phyloP scores from a whole-genome alignment of 1,140 invertebrate genomes.

The Calephelis nemesis region DNA sequence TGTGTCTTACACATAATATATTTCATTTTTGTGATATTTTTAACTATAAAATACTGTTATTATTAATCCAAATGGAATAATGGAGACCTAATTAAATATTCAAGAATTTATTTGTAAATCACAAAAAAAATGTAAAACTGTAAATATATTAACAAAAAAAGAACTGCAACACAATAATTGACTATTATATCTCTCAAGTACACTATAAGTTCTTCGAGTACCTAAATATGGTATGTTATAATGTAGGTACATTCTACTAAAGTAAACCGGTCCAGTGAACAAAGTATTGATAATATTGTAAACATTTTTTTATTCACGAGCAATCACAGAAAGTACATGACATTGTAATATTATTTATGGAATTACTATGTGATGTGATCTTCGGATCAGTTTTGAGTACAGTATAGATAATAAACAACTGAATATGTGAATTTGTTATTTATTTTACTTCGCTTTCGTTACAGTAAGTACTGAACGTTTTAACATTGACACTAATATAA shows the following conservation, averaged over 20 bases:
- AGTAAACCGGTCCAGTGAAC: conserved; percentile 77
- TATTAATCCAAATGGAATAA: conserved; percentile 76
- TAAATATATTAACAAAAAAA: conserved; percentile 80
- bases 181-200: conserved; percentile 72
- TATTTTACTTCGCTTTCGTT: background rate
- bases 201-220: conserved; percentile 75
- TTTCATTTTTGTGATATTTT: conserved; percentile 81
- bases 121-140: conserved; percentile 79
- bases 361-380: conserved; percentile 80
- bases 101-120: conserved; percentile 80
- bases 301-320: conserved; percentile 78
- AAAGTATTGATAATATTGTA: conserved; percentile 78
- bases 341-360: conserved; percentile 80
- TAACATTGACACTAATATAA: too few relatives aligned
- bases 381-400: conserved; percentile 80
- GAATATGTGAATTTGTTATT: conserved; percentile 75
- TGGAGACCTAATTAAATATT: conserved; percentile 79
- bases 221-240: conserved; percentile 70
- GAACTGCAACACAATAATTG: conserved; percentile 76
- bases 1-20: conserved; percentile 80
- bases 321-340: conserved; percentile 79
- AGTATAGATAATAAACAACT: conserved; percentile 81
- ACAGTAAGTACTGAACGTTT: too few relatives aligned
- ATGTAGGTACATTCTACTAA: conserved; percentile 72
- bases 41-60: conserved; percentile 79